A percentile compares a stretch with the other conserved stretches of the same genome.
Evolutionary conservation across 2,888 invertebrate species (phyloP).

Genomic region (Spodoptera exigua): DNA sequence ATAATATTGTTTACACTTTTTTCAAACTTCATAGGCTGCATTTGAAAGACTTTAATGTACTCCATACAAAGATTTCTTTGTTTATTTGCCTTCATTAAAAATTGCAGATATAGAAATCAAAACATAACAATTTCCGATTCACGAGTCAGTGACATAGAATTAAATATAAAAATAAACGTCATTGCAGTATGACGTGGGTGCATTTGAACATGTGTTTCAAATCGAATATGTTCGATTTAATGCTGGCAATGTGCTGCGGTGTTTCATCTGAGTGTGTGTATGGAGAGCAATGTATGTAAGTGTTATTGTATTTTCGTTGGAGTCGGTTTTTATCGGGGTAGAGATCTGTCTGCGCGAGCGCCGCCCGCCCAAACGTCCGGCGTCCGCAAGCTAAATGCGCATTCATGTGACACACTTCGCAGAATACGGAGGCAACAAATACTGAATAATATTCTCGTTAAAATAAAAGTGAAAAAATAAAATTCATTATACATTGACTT

Average conservation of each 20-base stretch:
- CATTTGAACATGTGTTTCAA: slow-evolving; percentile 12
- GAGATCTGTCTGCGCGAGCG: slow-evolving; percentile 62
- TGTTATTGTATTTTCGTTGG: slow-evolving; percentile 43
- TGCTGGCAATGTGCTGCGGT: slow-evolving; percentile 40
- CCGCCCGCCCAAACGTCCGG: slow-evolving; percentile 73
- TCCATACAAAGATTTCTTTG: slow-evolving; percentile 24
- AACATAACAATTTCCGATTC: slow-evolving; percentile 64
- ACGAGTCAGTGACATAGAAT: slow-evolving; percentile 82
- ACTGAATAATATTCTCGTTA: slow-evolving; percentile 39
- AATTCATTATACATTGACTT: slow-evolving; percentile 33
- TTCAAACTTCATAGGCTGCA: neutral
- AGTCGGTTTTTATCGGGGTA: slow-evolving; percentile 31
- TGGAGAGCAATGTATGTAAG: slow-evolving; percentile 61
- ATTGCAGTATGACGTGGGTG: slow-evolving; percentile 63
- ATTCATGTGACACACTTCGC: slow-evolving; percentile 78
- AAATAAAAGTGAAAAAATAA: slow-evolving; percentile 25
- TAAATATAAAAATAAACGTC: slow-evolving; percentile 80
- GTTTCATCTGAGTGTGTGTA: neutral
- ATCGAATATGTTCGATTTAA: slow-evolving; percentile 43
- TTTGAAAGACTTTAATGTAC: neutral
- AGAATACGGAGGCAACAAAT: slow-evolving; percentile 62
- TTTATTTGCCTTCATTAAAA: slow-evolving; percentile 17
- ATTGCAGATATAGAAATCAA: slow-evolving; percentile 47
- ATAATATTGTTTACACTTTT: neutral
- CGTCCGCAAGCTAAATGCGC: slow-evolving; percentile 71